Base-by-base conservation (phyloP, 1,140 invertebrate species). In the Panonychus citri region DNA sequence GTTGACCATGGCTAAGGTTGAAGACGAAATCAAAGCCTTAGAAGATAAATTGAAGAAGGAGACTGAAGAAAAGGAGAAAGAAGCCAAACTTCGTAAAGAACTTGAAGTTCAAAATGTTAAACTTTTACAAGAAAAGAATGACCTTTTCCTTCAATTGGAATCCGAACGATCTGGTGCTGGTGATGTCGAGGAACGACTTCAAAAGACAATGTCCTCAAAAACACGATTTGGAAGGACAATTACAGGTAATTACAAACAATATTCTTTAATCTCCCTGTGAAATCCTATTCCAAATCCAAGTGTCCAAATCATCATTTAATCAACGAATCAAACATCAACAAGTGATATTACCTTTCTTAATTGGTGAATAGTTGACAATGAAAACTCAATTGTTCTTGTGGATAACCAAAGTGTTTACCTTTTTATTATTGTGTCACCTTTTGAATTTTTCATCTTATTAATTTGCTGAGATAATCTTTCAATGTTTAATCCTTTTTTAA, bases 21-120 rank as follows among this genome's bases (percentile, higher is more conserved):
- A 98, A 76, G 95, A 98, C 76, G 93, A 99, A 74, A 83, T 98
- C 70, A 88, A 88, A 71, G 67, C 62, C 21, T 52, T 90, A 68
- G 87, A 93, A 73, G 93, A 96, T 74, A 91, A 91, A 74, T 84
- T 89, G 59, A 79, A 79, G 64, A 89, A 90, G 72, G 82, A 85
- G 59, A 85, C 96, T 71, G 89, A 93, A 70, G 82, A 85, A 61
- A 81, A 90, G 63, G 85, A 85, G 64, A 83, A 83, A 69, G 89
- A 95, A 74, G 85, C 90, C 69, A 94, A 95, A 69, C 76, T 85
- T 62, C 82, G 93, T 70, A 98, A 97, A 73, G 93, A 98, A 69
- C 73, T 96, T 59, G 93, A 98, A 74, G 81, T 78, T 48, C 78
- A 88, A 65, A 95, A 96, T 71, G 76, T 81, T 62, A 91, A 89